Percentiles rank a stretch among this genome's conserved stretches.
phyloP scores from a whole-genome alignment of 2,113 vertebrate genomes.

The Neopipo cinnamomea region DNA sequence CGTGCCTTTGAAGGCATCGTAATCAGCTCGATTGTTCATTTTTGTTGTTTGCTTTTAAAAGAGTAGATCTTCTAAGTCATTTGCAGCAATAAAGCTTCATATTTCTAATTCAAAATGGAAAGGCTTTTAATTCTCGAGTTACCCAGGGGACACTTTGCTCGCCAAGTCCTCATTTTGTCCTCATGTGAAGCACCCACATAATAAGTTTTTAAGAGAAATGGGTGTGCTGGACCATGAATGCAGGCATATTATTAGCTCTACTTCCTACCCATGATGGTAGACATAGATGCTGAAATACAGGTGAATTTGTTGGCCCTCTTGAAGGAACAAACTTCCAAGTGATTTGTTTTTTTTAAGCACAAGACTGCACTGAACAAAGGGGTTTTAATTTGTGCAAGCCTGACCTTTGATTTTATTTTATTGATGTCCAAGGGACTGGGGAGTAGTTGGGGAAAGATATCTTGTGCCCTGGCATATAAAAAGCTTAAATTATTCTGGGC shows the following conservation, averaged over 20 bases:
- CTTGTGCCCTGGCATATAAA: not conserved
- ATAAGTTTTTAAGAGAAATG: not conserved
- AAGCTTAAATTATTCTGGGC: not conserved
- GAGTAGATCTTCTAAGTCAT: slow-evolving; percentile 22
- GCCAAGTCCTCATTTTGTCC: not conserved
- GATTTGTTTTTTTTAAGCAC: not conserved
- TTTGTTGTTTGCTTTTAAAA: slow-evolving; percentile 37
- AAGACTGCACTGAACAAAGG: not conserved
- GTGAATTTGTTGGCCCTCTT: not conserved
- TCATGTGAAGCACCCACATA: not conserved
- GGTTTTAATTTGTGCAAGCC: not conserved
- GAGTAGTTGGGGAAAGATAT: not conserved
- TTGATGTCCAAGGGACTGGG: not conserved
- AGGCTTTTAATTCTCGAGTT: slow-evolving; percentile 52
- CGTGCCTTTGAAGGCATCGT: slow-evolving; percentile 14
- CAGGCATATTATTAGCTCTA: not conserved
- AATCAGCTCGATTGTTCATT: slow-evolving; percentile 23
- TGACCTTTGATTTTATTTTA: not conserved
- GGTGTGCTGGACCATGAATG: not conserved
- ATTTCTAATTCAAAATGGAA: slow-evolving; percentile 47
- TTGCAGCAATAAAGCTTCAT: slow-evolving; percentile 11
- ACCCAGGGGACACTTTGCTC: not conserved
- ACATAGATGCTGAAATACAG: not conserved
- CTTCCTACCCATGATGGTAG: not conserved
- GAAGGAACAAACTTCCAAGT: not conserved